phyloP scores from a whole-genome alignment of 2,888 invertebrate species.

The Tholera decimalis region DNA sequence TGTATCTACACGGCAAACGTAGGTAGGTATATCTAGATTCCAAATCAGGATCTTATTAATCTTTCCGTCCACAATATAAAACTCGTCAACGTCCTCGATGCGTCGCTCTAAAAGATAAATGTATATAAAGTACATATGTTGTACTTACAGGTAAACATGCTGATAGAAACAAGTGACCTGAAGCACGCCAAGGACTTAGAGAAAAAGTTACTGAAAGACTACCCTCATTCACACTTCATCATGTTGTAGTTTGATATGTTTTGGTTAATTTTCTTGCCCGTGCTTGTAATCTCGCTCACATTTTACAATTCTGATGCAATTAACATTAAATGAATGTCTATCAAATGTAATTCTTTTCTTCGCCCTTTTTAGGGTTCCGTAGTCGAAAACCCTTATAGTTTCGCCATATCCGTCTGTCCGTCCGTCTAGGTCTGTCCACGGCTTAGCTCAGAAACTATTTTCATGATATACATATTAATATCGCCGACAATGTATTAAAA shows the following conservation, averaged over 20 bases:
- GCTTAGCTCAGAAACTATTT: no score
- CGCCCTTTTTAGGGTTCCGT: no score
- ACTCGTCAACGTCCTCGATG: background rate
- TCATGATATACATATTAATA: no score
- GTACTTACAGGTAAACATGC: slow-evolving; percentile 71
- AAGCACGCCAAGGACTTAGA: slow-evolving; percentile 75
- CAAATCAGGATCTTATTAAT: background rate
- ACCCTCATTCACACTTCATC: slow-evolving; percentile 71
- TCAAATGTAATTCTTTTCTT: background rate
- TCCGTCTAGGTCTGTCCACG: no score
- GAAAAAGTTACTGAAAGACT: slow-evolving; percentile 74
- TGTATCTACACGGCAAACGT: background rate
- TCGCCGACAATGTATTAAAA: no score
- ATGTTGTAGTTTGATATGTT: slow-evolving; percentile 55
- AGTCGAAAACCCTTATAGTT: no score
- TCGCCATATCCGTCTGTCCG: no score
- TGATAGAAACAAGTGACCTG: slow-evolving; percentile 74
- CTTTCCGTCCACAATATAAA: background rate
- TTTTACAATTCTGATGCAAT: slow-evolving; percentile 9
- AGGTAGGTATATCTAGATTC: background rate
- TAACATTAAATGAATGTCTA: slow-evolving; percentile 30
- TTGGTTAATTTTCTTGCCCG: slow-evolving; percentile 25
- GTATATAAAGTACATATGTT: background rate
- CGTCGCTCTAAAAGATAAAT: background rate
- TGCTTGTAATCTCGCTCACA: slow-evolving; percentile 24